Conservation (phyloP, 1,140 invertebrate species). For the Teleopsis dalmanni region DNA sequence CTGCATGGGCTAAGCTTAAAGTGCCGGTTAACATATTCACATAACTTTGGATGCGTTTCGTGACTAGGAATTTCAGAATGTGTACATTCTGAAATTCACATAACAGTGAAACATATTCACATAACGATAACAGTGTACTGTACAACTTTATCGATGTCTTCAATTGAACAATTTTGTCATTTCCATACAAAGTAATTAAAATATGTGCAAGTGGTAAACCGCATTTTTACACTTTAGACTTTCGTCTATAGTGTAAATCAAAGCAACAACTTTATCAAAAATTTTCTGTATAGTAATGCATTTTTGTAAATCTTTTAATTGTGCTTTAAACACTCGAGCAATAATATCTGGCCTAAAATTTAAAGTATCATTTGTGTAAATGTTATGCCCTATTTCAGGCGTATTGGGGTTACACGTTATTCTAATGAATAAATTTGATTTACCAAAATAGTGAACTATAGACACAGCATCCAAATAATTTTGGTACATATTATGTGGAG, state of each 20-base stretch:
- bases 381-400: background rate
- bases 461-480: constrained; percentile 3
- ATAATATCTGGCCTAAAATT: constrained; percentile 1
- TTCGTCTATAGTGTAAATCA: constrained; percentile 2
- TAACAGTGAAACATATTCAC: too few relatives aligned
- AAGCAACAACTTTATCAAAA: background rate
- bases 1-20: constrained; percentile 1
- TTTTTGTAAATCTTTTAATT: background rate
- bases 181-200: background rate
- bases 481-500: constrained; percentile 1
- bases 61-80: too few relatives aligned
- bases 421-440: background rate
- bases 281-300: background rate
- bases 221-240: background rate
- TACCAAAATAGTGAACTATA: constrained; percentile 4
- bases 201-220: constrained; percentile 1
- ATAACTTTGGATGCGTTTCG: too few relatives aligned
- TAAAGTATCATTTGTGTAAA: background rate
- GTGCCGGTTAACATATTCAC: background rate
- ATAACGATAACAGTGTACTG: background rate
- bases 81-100: too few relatives aligned
- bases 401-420: background rate
- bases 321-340: background rate
- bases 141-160: background rate
- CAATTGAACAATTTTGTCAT: background rate